Conservation (phyloP, 2,113 vertebrate genomes). For the Tor tambroides region DNA sequence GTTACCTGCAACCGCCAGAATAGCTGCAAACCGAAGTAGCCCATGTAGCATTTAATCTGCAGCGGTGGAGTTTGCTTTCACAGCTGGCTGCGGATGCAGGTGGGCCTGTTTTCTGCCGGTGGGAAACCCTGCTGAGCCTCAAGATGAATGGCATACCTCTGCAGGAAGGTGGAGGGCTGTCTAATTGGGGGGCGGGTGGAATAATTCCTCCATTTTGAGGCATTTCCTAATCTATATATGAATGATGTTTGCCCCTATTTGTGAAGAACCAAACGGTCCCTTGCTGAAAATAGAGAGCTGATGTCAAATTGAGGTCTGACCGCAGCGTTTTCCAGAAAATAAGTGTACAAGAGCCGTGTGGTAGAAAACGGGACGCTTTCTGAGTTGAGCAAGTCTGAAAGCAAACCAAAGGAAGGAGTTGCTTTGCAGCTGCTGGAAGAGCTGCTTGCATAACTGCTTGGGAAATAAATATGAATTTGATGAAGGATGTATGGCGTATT, state of each 20-base stretch:
- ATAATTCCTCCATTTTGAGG: constrained; percentile 39
- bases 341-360: constrained; percentile 22
- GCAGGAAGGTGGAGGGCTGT: constrained; percentile 16
- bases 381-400: constrained; percentile 31
- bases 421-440: background rate
- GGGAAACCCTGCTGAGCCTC: constrained; percentile 49
- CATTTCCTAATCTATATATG: constrained; percentile 53
- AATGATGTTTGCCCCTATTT: constrained; percentile 36
- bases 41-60: background rate
- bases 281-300: constrained; percentile 32
- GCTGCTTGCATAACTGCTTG: background rate
- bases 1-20: background rate
- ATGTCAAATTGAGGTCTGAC: constrained; percentile 48
- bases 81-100: constrained; percentile 57
- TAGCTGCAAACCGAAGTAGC: background rate
- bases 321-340: constrained; percentile 42
- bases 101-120: constrained; percentile 46
- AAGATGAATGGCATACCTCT: constrained; percentile 53
- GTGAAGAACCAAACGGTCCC: constrained; percentile 1
- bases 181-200: constrained; percentile 24
- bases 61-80: constrained; percentile 51
- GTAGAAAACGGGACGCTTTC: constrained; percentile 34
- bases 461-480: background rate
- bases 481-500: background rate
- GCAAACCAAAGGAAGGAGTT: background rate